Percentiles rank a stretch among this genome's conserved stretches.
Conservation (phyloP, 2,888 invertebrate species). For the Lepidocyrtoides sp. region DNA sequence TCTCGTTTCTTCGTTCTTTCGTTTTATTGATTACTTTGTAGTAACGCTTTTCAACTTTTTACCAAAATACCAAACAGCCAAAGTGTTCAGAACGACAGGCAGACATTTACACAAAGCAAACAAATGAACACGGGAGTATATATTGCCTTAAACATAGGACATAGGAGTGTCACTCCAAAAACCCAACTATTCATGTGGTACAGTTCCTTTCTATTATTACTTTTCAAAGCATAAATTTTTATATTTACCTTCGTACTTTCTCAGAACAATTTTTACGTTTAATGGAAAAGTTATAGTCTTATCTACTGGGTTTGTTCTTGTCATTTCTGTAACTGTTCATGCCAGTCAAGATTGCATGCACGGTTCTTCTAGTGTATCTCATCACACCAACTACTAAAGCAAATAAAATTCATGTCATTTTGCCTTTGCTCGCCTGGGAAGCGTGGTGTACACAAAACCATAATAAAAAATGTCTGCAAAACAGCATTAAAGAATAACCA, state of each 20-base stretch:
- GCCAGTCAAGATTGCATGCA: slow-evolving; percentile 12
- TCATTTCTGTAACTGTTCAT: slow-evolving; percentile 20
- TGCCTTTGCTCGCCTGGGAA: neutral
- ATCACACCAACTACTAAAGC: neutral
- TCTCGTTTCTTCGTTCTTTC: neutral
- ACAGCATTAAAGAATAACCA: neutral
- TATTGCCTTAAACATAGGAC: neutral
- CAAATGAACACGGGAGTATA: neutral
- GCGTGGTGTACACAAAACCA: neutral
- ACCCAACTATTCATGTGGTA: neutral
- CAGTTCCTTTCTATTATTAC: neutral
- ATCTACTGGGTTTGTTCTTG: slow-evolving; percentile 13
- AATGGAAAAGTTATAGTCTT: neutral
- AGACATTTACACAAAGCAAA: slow-evolving; percentile 24
- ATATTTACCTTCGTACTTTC: neutral
- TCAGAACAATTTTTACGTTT: neutral
- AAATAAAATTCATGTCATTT: neutral
- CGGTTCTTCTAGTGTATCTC: neutral
- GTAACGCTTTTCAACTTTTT: slow-evolving; percentile 21
- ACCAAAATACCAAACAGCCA: slow-evolving; percentile 10
- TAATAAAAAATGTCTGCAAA: neutral
- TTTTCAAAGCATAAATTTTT: neutral
- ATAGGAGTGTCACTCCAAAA: neutral
- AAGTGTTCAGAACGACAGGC: slow-evolving; percentile 13
- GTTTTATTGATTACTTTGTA: slow-evolving; percentile 33